Evolutionary conservation across 2,113 vertebrate genomes (phyloP), one percentile per base, ranked within the genome.

Genomic region (Dinomys branickii): DNA sequence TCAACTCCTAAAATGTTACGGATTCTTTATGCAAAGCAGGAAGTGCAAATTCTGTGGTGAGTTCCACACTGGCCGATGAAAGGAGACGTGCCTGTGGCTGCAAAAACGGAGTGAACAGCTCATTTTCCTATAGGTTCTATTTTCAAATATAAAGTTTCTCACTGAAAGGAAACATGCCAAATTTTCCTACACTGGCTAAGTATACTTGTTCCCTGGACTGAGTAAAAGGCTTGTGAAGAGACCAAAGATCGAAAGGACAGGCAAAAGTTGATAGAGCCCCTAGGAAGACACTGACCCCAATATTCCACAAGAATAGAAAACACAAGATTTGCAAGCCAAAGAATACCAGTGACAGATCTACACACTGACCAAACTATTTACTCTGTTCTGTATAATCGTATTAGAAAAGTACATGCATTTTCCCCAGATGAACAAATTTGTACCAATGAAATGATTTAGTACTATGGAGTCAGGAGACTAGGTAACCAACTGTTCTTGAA

Each of bases 41-140:
- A 81, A 88, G 28, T 63, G 14, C 35, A 71, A 67, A 87, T 52
- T 38, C 54, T 75, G 63, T 54, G 35, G 13, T 81, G n/a, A 89
- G 85, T 91, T 95, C 35, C 44, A 87, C 50, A 61, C 41, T 86
- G 85, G 47, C 38, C n/a, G 90, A 95, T 47, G 92, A 67, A 92
- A 26, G 87, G 17, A 84, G 17, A 30, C 30, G 26, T 63, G 88
- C 91, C 38, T 69, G 33, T 47, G 35, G 20, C 44, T 88, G 1
- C 26, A 75, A 71, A 44, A 88, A 41, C 58, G 58, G 0, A 61
- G 17, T n/a, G 28, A 77, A 50, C 0, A 77, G 22, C 28, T 58
- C 30, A 83, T 87, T 24, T 95, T 91, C 47, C 69, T 84, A 61
- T 0, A n/a, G 8, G 20, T 82, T 96, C 10, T 52, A 16, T 75